Evolutionary conservation across 2,113 vertebrate species (phyloP).

Genomic region (Eptesicus fuscus): DNA sequence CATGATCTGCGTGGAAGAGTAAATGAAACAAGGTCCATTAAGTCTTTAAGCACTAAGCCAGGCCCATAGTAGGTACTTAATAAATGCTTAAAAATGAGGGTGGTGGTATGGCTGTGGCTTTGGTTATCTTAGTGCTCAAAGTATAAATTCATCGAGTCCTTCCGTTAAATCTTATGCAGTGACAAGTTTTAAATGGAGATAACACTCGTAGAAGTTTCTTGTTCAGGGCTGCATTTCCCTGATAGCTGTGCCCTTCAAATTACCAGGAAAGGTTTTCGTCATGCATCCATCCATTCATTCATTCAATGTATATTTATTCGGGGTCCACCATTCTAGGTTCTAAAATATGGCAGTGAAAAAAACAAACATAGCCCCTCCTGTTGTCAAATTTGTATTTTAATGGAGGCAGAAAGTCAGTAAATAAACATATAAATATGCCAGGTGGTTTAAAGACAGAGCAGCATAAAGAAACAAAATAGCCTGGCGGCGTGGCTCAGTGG

Average conservation of each 20-base stretch:
- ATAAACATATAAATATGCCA: not conserved
- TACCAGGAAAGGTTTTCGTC: not conserved
- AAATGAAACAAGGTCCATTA: not conserved
- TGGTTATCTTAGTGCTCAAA: not conserved
- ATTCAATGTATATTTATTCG: not conserved
- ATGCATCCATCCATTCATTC: not conserved
- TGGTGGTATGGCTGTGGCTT: rapidly evolving
- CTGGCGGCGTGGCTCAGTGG: no score
- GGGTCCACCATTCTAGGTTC: not conserved
- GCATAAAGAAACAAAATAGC: not conserved
- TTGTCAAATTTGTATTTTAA: not conserved
- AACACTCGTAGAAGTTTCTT: not conserved
- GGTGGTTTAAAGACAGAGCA: not conserved
- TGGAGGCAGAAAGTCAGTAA: not conserved
- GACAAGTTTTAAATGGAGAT: not conserved
- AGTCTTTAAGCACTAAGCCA: not conserved
- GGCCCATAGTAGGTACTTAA: not conserved
- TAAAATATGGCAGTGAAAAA: not conserved
- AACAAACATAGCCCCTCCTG: not conserved
- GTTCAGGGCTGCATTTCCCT: not conserved
- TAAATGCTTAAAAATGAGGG: not conserved
- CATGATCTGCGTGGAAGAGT: not conserved
- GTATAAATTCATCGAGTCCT: not conserved
- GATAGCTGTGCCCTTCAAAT: not conserved
- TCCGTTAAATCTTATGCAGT: not conserved